A percentile compares a stretch with the other conserved stretches of the same genome.
Evolutionary conservation across 2,888 invertebrate genomes (phyloP).

Genomic region (Brachycybe producta): DNA sequence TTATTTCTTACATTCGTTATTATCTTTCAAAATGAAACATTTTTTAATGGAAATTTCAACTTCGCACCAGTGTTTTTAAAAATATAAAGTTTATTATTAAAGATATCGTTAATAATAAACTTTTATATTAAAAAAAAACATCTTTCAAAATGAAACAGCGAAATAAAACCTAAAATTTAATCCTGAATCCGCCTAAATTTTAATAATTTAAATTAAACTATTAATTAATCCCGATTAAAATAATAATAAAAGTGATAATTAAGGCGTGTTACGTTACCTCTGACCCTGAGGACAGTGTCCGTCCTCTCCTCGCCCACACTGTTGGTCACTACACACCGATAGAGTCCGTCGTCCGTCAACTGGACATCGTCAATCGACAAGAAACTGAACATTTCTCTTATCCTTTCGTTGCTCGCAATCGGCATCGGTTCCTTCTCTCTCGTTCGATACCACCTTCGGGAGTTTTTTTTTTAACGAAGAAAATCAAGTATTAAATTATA

Average conservation of each 20-base stretch:
- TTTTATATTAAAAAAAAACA: no score
- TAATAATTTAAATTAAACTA: no score
- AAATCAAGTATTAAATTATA: slow-evolving; percentile 18
- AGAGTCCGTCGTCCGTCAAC: slow-evolving; percentile 32
- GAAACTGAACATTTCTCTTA: slow-evolving; percentile 24
- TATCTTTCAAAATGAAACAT: no score
- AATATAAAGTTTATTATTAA: no score
- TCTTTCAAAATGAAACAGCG: no score
- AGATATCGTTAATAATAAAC: no score
- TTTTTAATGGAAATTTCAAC: no score
- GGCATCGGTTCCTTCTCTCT: slow-evolving; percentile 17
- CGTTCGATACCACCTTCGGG: slow-evolving; percentile 17
- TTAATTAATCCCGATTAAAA: background rate
- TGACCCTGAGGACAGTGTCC: slow-evolving; percentile 23
- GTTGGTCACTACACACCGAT: slow-evolving; percentile 32
- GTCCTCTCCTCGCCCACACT: slow-evolving; percentile 28
- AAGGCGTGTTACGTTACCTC: slow-evolving; percentile 20
- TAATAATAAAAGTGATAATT: background rate
- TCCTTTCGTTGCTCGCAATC: slow-evolving; percentile 18
- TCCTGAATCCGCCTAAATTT: no score
- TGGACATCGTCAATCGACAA: slow-evolving; percentile 24
- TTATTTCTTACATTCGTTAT: no score
- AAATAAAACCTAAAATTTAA: no score
- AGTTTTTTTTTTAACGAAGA: no score
- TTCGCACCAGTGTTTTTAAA: no score